phyloP scores from a whole-genome alignment of 2,797 vertebrate species.

The Peromyscus nudipes region DNA sequence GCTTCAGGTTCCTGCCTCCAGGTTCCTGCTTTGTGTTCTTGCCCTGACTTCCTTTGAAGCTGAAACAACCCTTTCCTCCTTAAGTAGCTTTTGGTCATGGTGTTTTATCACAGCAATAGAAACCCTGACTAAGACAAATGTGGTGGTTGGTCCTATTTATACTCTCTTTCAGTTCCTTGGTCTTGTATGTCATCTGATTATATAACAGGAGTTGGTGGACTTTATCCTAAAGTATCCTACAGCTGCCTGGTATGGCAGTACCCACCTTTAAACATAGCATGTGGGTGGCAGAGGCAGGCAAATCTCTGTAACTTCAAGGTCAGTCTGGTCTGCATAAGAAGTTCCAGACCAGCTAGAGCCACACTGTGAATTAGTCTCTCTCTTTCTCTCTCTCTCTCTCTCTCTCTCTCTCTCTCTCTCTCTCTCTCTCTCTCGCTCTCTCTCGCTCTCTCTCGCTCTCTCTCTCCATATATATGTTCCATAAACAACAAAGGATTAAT shows the following conservation, averaged over 20 bases:
- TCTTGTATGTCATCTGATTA: not conserved
- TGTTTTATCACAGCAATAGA: not conserved
- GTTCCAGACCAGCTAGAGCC: not conserved
- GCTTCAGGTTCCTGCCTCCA: not conserved
- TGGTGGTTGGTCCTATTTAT: not conserved
- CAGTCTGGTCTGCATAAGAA: not conserved
- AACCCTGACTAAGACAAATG: not conserved
- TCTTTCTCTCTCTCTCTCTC: not conserved
- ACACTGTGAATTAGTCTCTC: not conserved
- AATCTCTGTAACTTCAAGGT: not conserved
- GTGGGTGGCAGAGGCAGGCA: not conserved
- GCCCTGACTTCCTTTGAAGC: not conserved
- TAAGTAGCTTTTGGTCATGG: not conserved
- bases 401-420: not conserved
- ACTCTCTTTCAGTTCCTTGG: conserved; percentile 33
- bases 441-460: not conserved
- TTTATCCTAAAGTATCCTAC: conserved; percentile 38
- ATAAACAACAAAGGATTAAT: not conserved
- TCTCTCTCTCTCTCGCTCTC: not conserved
- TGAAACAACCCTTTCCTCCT: not conserved
- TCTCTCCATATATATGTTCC: not conserved
- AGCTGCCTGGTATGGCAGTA: not conserved
- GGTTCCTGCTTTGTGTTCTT: not conserved
- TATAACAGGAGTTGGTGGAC: not conserved
- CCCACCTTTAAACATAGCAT: not conserved